Conservation (phyloP, 2,888 invertebrate species). For the Polydrusus tereticollis region DNA sequence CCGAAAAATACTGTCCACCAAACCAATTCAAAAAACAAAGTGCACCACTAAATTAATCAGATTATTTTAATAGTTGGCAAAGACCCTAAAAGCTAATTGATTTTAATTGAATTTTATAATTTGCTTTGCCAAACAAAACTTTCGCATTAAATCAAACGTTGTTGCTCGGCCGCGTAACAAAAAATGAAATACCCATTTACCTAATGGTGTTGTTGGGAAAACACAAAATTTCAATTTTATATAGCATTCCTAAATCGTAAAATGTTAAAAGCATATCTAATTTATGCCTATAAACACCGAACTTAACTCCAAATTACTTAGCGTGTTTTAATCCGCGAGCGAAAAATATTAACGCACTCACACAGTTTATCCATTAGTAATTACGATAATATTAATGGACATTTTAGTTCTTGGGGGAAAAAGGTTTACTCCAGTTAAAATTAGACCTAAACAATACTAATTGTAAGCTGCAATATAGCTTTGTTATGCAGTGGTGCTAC, state of each 20-base stretch:
- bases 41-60: conserved; percentile 22
- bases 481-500: too few species aligned
- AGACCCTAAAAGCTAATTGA: conserved; percentile 54
- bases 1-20: conserved; percentile 7
- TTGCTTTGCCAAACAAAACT: conserved; percentile 54
- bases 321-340: conserved; percentile 24
- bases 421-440: not conserved
- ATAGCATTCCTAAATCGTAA: conserved; percentile 29
- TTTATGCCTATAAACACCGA: conserved; percentile 35
- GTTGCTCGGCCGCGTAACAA: conserved; percentile 11
- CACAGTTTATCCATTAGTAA: conserved; percentile 37
- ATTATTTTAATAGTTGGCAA: conserved; percentile 49
- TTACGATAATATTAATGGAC: conserved; percentile 17
- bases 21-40: conserved; percentile 6
- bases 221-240: conserved; percentile 43
- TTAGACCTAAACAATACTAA: too few species aligned
- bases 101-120: conserved; percentile 55
- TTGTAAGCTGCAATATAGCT: too few species aligned
- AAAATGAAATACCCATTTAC: conserved; percentile 33
- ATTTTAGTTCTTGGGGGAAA: not conserved
- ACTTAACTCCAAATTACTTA: conserved; percentile 36
- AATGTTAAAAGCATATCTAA: conserved; percentile 39
- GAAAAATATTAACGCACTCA: conserved; percentile 33
- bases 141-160: conserved; percentile 50
- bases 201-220: conserved; percentile 37